A percentile compares a stretch with the other conserved stretches of the same genome.
These are phyloP conservation scores for Actinernus sp. DNA, from an alignment of 92 coral and sea anemone genomes.

Conservation along the genomic window DNA sequence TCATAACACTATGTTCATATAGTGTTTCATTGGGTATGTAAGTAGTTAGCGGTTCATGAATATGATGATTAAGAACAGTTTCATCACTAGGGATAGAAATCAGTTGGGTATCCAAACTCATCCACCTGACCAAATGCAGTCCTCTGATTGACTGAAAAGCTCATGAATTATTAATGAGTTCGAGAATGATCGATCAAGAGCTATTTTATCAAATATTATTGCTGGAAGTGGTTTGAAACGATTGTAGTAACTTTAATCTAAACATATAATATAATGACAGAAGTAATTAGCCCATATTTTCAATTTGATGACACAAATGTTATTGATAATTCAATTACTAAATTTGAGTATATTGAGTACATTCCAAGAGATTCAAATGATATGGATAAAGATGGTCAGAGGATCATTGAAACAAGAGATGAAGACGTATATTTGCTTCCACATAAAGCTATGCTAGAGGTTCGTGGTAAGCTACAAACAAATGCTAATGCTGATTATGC, in stretches of 20 bases:
- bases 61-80: too few species aligned
- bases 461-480: not conserved
- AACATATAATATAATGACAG: slow-evolving; percentile 9
- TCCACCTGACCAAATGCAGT: too few species aligned
- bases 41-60: too few species aligned
- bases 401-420: not conserved
- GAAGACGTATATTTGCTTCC: slow-evolving; percentile 1
- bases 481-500: slow-evolving; percentile 2
- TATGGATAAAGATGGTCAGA: slow-evolving; percentile 11
- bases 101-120: too few species aligned
- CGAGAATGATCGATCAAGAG: not conserved
- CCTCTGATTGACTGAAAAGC: too few species aligned
- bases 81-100: too few species aligned
- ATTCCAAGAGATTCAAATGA: not conserved
- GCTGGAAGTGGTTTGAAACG: slow-evolving; percentile 18
- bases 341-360: not conserved
- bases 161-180: too few species aligned
- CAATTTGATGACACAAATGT: not conserved
- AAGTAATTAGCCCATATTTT: not conserved
- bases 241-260: slow-evolving; percentile 3
- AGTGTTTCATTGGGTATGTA: too few species aligned
- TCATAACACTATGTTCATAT: too few species aligned
- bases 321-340: not conserved
- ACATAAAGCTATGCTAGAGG: not conserved
- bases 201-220: slow-evolving; percentile 5